Evolutionary conservation across 2,888 invertebrate species (phyloP), one percentile per base, ranked within the genome.

Genomic region (Nymphalis urticae): DNA sequence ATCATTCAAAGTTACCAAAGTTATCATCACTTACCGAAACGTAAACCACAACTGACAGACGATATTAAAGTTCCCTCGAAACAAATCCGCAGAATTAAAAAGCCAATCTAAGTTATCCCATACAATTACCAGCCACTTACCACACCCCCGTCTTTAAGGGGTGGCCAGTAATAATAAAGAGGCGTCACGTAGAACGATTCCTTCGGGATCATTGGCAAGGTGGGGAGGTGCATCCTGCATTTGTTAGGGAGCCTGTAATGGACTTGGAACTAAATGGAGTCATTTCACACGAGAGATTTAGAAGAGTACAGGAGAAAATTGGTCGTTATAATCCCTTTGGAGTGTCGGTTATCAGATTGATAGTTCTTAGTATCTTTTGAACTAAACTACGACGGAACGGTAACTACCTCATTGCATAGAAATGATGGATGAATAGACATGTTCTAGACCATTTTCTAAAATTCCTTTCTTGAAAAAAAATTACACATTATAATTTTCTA

Each of bases 91-190:
- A 72, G 85, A 87, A 89, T 91, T 90, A 90, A 89, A 90, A 89
- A 89, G 83, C 87, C 88, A 90, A 92, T 92, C 91, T 90, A 91
- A 91, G 88, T 91, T 91, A 89, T 89, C 89, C 87, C 87, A 87
- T 89, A 87, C 88, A 90, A 92, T 91, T 90, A 91, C 89, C 82
- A 80, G 83, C 82, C 87, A 90, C 88, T 90, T 88, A 86, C 85
- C 85, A 85, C 89, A 78, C 89, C 89, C 88, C 80, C 67, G 72
- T 74, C 76, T 77, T 88, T 83, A 81, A 80, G 79, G 83, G 80
- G 77, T 73, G 78, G 77, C 68, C 72, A 76, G 82, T 87, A 86
- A 88, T 86, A 87, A 70, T 70, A 85, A 84, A 82, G 61, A 81
- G 81, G 79, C 80, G 78, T 83, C 85, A 85, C 86, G 85, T 85